These are phyloP conservation scores for Gallinago jamesoni DNA, from an alignment of 2,113 vertebrate species.

Conservation along the genomic window DNA sequence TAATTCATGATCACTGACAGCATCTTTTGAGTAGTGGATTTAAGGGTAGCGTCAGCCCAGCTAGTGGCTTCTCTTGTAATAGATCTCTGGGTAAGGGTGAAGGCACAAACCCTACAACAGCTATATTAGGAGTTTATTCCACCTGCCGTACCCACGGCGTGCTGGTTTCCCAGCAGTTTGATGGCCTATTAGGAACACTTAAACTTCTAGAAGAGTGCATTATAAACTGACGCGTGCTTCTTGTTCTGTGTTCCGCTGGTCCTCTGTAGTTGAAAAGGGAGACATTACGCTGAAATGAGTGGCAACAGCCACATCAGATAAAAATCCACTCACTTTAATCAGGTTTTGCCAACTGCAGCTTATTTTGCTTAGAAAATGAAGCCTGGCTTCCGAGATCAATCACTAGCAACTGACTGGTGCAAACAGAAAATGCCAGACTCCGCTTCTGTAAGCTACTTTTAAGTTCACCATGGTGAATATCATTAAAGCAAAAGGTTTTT, in stretches of 20 bases:
- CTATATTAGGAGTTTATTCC: background rate
- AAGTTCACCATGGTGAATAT: background rate
- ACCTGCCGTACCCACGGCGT: rapidly evolving
- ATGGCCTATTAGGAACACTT: background rate
- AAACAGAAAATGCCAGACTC: conserved; percentile 20
- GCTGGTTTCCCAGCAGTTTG: background rate
- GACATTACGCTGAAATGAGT: background rate
- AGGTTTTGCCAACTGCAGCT: conserved; percentile 11
- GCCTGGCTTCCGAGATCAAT: conserved; percentile 7
- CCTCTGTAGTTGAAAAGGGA: conserved; percentile 7
- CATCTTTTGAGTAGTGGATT: background rate
- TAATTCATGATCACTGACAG: background rate
- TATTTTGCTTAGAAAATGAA: conserved; percentile 39
- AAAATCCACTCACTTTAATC: conserved; percentile 29
- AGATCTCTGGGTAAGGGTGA: background rate
- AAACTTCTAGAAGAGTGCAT: background rate
- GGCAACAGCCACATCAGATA: conserved; percentile 8
- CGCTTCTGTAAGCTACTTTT: conserved; percentile 1
- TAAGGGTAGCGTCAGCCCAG: rapidly evolving
- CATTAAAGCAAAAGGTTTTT: background rate
- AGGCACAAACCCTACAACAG: background rate
- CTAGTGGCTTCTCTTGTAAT: rapidly evolving
- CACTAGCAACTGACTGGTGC: background rate
- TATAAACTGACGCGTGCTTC: background rate
- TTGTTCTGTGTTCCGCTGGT: background rate